A percentile compares a stretch with the other conserved stretches of the same genome.
Evolutionary conservation across 1,140 invertebrate species (phyloP).

Genomic region (Drosophila sulfurigaster): DNA sequence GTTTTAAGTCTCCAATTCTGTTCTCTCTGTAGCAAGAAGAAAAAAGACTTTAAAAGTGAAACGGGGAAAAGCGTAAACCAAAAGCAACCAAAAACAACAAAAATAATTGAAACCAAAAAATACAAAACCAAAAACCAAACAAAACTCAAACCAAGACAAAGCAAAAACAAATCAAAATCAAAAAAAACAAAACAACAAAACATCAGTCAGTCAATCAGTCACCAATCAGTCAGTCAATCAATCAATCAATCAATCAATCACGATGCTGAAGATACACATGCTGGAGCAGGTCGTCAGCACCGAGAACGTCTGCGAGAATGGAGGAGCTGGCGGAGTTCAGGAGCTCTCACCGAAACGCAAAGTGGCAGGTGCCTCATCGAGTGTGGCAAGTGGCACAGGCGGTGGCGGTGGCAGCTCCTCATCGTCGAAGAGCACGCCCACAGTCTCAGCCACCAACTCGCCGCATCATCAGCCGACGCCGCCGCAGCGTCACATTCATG

Average conservation of each 20-base stretch:
- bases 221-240: slow-evolving; percentile 11
- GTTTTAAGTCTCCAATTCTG: slow-evolving; percentile 2
- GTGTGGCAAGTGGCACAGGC: background rate
- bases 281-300: slow-evolving; percentile 75
- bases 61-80: slow-evolving; percentile 28
- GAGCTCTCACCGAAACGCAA: slow-evolving; percentile 71
- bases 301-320: slow-evolving; percentile 69
- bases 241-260: background rate
- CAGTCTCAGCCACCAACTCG: slow-evolving; percentile 72
- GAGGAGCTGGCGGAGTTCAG: slow-evolving; percentile 35
- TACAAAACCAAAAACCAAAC: slow-evolving; percentile 39
- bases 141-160: slow-evolving; percentile 24
- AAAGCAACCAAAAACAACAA: slow-evolving; percentile 46
- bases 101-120: slow-evolving; percentile 55
- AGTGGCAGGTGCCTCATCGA: slow-evolving; percentile 27
- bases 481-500: slow-evolving; percentile 32
- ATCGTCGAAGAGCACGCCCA: slow-evolving; percentile 68
- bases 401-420: slow-evolving; percentile 61
- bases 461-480: slow-evolving; percentile 78
- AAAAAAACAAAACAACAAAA: slow-evolving; percentile 28
- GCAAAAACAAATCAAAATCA: slow-evolving; percentile 38
- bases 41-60: slow-evolving; percentile 21
- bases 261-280: slow-evolving; percentile 83
- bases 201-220: slow-evolving; percentile 28
- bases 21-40: slow-evolving; percentile 1